These are phyloP conservation scores for Coptodon rendalli DNA, from an alignment of 2,113 vertebrate species.

Conservation along the genomic window DNA sequence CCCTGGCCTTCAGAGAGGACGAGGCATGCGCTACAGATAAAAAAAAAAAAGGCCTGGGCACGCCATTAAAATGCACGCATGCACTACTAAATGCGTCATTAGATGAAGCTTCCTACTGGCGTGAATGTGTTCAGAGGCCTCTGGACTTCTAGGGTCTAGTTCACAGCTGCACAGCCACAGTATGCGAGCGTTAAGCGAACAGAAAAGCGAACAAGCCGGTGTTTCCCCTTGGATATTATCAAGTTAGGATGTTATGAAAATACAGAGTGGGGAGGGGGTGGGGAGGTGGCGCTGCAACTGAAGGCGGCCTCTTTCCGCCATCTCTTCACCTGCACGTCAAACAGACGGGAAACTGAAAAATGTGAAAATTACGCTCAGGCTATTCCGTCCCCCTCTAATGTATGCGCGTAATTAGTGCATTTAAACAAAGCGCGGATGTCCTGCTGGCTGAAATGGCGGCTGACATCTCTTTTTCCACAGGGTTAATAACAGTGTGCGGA, in stretches of 20 bases:
- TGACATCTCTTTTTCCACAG: conserved; percentile 79
- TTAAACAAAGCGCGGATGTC: conserved; percentile 81
- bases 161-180: neutral
- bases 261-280: conserved; percentile 43
- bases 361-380: conserved; percentile 67
- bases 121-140: neutral
- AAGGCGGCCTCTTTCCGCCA: conserved; percentile 38
- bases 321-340: conserved; percentile 66
- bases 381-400: conserved; percentile 55
- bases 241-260: conserved; percentile 65
- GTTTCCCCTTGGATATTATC: conserved; percentile 28
- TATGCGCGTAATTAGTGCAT: conserved; percentile 78
- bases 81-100: neutral
- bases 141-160: neutral
- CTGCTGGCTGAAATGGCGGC: conserved; percentile 78
- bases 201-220: neutral
- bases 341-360: conserved; percentile 65
- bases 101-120: neutral
- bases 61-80: neutral
- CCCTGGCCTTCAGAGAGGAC: neutral
- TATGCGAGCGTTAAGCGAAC: neutral
- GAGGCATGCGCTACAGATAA: neutral
- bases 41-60: neutral
- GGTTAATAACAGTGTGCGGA: conserved; percentile 82
- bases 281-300: conserved; percentile 33